phyloP scores from a whole-genome alignment of 2,797 vertebrate genomes.

The Varecia variegata region DNA sequence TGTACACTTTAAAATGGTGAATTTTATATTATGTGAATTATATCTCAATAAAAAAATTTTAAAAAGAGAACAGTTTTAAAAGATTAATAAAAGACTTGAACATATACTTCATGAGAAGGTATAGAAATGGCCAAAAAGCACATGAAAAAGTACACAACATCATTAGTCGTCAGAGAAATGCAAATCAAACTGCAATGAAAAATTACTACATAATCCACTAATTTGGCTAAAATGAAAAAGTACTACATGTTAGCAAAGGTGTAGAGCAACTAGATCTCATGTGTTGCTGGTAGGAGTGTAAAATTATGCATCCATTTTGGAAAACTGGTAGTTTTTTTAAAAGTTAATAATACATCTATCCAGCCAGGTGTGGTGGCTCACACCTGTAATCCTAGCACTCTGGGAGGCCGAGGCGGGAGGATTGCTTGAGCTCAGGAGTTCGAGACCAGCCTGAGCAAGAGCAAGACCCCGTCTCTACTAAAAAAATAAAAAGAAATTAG shows the following conservation, averaged over 20 bases:
- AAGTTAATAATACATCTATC: not conserved
- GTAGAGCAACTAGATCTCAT: not conserved
- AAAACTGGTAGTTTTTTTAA: not conserved
- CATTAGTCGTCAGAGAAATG: not conserved
- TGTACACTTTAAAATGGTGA: not conserved
- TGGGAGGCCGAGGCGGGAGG: too few relatives aligned
- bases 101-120: not conserved
- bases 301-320: not conserved
- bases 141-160: not conserved
- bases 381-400: too few relatives aligned
- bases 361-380: too few relatives aligned
- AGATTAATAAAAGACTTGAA: not conserved
- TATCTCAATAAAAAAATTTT: not conserved
- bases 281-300: not conserved
- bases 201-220: not conserved
- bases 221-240: constrained; percentile 2
- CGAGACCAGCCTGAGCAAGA: too few relatives aligned
- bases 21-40: not conserved
- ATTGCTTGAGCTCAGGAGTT: too few relatives aligned
- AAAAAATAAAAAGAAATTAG: too few relatives aligned
- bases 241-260: not conserved
- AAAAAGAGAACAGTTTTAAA: not conserved
- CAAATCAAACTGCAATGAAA: constrained; percentile 5
- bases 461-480: too few relatives aligned
- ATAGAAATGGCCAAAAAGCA: not conserved